Conservation (phyloP, 2,888 invertebrate genomes). For the Galerucella calmariensis region DNA sequence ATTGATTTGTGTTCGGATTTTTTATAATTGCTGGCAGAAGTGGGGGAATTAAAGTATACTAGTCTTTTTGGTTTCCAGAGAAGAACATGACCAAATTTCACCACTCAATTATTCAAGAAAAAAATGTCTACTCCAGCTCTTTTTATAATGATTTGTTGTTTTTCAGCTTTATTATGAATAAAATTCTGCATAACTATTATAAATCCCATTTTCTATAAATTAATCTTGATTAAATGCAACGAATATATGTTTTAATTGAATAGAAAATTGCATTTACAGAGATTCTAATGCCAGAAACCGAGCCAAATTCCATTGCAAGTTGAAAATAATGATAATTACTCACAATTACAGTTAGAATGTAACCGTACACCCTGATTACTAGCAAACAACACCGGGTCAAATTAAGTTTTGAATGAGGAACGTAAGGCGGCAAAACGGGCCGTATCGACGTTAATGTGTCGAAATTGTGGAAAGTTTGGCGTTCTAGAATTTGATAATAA, state of each 20-base stretch:
- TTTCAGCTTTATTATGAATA: too few relatives aligned
- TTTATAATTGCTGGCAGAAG: too few relatives aligned
- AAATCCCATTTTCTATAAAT: not conserved
- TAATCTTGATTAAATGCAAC: not conserved
- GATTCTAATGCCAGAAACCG: conserved; percentile 22
- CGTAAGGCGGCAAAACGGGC: conserved; percentile 34
- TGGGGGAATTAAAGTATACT: too few relatives aligned
- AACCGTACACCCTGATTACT: conserved; percentile 51
- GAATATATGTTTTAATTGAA: conserved; percentile 15
- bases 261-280: conserved; percentile 16
- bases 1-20: too few relatives aligned
- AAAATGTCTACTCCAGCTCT: too few relatives aligned
- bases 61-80: too few relatives aligned
- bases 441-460: conserved; percentile 35
- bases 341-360: conserved; percentile 41
- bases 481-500: not conserved
- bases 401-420: conserved; percentile 51
- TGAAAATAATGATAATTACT: conserved; percentile 39
- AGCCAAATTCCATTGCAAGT: conserved; percentile 28
- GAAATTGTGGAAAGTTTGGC: not conserved
- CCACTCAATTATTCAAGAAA: too few relatives aligned
- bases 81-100: too few relatives aligned
- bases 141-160: too few relatives aligned
- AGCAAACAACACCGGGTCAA: conserved; percentile 45
- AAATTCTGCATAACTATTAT: too few relatives aligned